phyloP scores from a whole-genome alignment of 2,888 invertebrate species.

The Galerucella nymphaeae region DNA sequence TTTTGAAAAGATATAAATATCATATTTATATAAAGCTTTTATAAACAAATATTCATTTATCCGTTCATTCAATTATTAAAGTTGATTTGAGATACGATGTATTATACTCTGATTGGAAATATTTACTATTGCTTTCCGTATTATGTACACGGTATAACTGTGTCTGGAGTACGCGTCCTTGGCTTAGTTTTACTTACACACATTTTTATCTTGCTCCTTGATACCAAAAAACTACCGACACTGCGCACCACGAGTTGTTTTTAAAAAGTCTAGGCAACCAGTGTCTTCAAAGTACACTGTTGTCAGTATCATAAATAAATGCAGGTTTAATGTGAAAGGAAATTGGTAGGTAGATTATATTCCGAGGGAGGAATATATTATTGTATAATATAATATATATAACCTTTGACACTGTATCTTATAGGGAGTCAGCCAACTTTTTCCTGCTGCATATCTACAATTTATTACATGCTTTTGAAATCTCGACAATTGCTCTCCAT shows the following conservation, averaged over 20 bases:
- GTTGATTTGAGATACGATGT: background rate
- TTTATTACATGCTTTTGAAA: no score
- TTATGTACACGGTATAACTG: background rate
- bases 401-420: no score
- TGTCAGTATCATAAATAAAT: background rate
- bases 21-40: background rate
- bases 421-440: no score
- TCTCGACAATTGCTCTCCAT: no score
- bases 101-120: background rate
- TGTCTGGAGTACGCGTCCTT: slow-evolving; percentile 5
- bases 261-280: background rate
- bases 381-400: no score
- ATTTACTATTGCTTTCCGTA: background rate
- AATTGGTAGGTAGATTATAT: no score
- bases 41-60: background rate
- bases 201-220: background rate
- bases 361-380: no score
- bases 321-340: no score
- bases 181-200: slow-evolving; percentile 7
- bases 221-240: slow-evolving; percentile 5
- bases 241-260: slow-evolving; percentile 27
- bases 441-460: no score
- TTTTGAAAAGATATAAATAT: no score
- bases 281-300: slow-evolving; percentile 1
- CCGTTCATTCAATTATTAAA: background rate